Base-by-base conservation (phyloP, 2,888 invertebrate genomes). In the Leptopilina syphax region DNA sequence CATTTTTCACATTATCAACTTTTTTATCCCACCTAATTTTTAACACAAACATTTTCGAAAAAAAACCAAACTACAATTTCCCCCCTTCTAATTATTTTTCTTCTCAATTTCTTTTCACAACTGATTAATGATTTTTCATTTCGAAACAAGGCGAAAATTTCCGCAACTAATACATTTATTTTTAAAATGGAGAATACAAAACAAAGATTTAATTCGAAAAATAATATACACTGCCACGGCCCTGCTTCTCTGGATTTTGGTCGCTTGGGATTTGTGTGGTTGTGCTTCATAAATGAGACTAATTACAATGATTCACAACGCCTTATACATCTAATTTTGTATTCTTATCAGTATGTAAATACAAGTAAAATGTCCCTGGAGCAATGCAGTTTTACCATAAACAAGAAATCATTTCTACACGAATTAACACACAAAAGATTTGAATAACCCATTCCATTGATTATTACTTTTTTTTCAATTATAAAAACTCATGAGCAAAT, bases 221-320 rank as follows among this genome's bases (percentile, higher is more conserved):
- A 79, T 76, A 9, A 8, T 80, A 60, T 77, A 66, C 65, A 81
- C 79, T 79, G 81, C 50, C 50, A 77, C 86, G 85, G 83, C 86
- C 85, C 86, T 86, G 87, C 80, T 84, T 84, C 83, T 82, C 82
- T 80, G 81, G 82, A 85, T 83, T 50, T 82, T 82, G 78, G 83
- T 84, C 87, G 84, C 83, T 83, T 79, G 86, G 87, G 86, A 87
- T 85, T 85, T 84, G 87, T 82, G 85, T 85, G 84, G 85, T 82
- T 83, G 83, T 84, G 85, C 85, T 85, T 86, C 85, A 85, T 86
- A 88, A 89, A 89, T 88, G 88, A 85, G 86, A 89, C 89, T 90
- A 90, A 90, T 90, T 90, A 90, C 88, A 87, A 88, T 88, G 88
- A 88, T 89, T 85, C 85, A 87, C 87, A 87, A 86, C 84, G 84